Conservation (phyloP, 2,888 invertebrate genomes). For the Reticulitermes lucifugus region DNA sequence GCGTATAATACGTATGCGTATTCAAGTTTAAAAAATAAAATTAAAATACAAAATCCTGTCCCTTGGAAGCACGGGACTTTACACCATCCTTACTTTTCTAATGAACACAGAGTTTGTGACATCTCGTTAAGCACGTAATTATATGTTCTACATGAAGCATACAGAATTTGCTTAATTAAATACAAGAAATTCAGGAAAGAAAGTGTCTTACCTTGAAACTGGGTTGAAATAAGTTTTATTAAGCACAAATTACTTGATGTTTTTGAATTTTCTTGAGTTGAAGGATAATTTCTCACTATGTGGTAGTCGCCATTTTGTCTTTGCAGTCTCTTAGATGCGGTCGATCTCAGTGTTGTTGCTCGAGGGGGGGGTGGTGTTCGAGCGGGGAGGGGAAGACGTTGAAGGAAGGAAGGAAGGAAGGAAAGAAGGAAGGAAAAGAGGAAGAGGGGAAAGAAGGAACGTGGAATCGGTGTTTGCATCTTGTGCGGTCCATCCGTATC, state of each 20-base stretch:
- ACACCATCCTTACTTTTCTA: too few species aligned
- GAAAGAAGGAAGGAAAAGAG: slow-evolving; percentile 27
- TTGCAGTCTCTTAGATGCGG: slow-evolving; percentile 35
- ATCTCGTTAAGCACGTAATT: too few species aligned
- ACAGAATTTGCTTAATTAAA: too few species aligned
- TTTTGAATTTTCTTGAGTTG: slow-evolving; percentile 21
- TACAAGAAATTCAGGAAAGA: neutral
- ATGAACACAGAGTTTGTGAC: too few species aligned
- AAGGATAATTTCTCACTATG: slow-evolving; percentile 31
- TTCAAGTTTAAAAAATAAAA: too few species aligned
- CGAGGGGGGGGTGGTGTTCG: neutral
- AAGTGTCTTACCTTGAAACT: neutral
- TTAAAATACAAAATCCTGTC: too few species aligned
- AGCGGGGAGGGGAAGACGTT: slow-evolving; percentile 18
- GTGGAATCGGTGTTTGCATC: slow-evolving; percentile 31
- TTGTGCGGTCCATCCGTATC: neutral
- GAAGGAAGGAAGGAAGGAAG: slow-evolving; percentile 23
- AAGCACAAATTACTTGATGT: neutral
- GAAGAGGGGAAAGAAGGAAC: slow-evolving; percentile 28
- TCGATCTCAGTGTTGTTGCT: slow-evolving; percentile 32
- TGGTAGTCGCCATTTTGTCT: slow-evolving; percentile 38
- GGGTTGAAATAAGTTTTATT: neutral
- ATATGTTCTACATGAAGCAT: too few species aligned
- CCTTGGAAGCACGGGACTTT: too few species aligned
- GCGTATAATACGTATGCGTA: too few species aligned